Evolutionary conservation across 1,140 invertebrate genomes (phyloP).

Genomic region (Drosophila asahinai): DNA sequence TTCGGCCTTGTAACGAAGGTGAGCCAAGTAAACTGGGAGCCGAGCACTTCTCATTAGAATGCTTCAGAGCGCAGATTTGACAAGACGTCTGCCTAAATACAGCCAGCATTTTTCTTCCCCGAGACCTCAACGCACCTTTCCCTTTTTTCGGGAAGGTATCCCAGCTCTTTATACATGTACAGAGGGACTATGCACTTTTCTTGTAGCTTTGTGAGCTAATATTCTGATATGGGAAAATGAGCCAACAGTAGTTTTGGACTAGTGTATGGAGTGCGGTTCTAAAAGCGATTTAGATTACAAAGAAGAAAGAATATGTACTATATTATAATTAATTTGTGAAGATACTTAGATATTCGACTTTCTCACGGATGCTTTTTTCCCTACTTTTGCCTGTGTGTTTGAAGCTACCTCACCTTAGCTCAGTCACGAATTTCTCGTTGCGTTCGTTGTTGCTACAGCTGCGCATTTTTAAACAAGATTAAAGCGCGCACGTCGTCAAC

Average conservation of each 20-base stretch:
- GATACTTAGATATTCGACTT: not conserved
- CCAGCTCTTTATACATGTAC: slow-evolving; percentile 9
- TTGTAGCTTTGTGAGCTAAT: not conserved
- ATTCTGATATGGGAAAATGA: not conserved
- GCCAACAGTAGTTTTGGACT: too few relatives aligned
- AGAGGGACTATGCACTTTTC: not conserved
- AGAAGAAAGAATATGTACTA: too few relatives aligned
- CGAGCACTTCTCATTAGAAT: slow-evolving; percentile 78
- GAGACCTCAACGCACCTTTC: slow-evolving; percentile 15
- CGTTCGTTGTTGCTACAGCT: slow-evolving; percentile 61
- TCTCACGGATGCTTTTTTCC: not conserved
- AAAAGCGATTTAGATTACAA: too few relatives aligned
- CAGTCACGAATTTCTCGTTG: slow-evolving; percentile 32
- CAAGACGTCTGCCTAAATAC: slow-evolving; percentile 72
- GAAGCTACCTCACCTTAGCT: slow-evolving; percentile 16
- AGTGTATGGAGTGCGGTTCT: not conserved
- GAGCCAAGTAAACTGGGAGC: slow-evolving; percentile 51
- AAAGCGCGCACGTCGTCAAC: slow-evolving; percentile 74
- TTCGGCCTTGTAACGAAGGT: slow-evolving; percentile 54
- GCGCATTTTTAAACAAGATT: slow-evolving; percentile 83
- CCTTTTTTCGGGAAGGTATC: not conserved
- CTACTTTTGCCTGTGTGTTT: not conserved
- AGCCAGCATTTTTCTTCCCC: slow-evolving; percentile 45
- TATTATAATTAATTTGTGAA: not conserved
- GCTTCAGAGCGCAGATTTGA: slow-evolving; percentile 75